Evolutionary conservation across 2,888 invertebrate genomes (phyloP), one percentile per base, ranked within the genome.

Genomic region (Acrobasis suavella): DNA sequence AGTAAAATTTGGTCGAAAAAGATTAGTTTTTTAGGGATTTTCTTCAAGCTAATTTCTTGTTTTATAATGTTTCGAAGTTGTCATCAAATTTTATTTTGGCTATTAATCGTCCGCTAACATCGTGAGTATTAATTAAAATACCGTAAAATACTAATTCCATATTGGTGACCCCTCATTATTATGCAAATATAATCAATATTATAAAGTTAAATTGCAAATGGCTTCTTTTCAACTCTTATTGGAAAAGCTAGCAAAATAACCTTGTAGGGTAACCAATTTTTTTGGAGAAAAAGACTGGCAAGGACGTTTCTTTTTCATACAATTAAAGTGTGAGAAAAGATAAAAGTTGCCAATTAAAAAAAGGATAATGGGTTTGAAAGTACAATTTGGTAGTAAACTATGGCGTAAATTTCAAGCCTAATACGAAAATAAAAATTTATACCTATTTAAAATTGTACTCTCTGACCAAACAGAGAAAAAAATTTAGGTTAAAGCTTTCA

Each of bases 61-160:
- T 54, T 37, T 55, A 38, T 55, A 9, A 15, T 14, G 15, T 10
- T 14, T 39, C 15, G 7, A 56, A 39, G 38, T 16, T 39, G 39
- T 52, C 52, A 52, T 52, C 52, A 51, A 12, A 12, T 22, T 2
- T 32, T 52, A 52, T 16, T 38, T 17, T 16, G 39, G 39, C 39
- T 55, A 39, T 55, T 55, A 39, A 55, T 55, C 55, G 38, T 5
- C 15, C 37, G 38, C 39, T 32, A 38, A 16, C 38, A 10, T 55
- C 16, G 10, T 16, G 55, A 55, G 16, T 55, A 55, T 52, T 52
- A 8, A 32, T 52, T 52, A 52, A 54, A 54, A 54, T 38, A 54
- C n/a, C 38, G 55, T 55, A 39, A 55, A 55, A 55, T 54, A 55
- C 39, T 39, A 54, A 39, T 55, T 12, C 16, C 39, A n/a, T 55